phyloP scores from a whole-genome alignment of 2,888 invertebrate genomes.

The Mamestra brassicae region DNA sequence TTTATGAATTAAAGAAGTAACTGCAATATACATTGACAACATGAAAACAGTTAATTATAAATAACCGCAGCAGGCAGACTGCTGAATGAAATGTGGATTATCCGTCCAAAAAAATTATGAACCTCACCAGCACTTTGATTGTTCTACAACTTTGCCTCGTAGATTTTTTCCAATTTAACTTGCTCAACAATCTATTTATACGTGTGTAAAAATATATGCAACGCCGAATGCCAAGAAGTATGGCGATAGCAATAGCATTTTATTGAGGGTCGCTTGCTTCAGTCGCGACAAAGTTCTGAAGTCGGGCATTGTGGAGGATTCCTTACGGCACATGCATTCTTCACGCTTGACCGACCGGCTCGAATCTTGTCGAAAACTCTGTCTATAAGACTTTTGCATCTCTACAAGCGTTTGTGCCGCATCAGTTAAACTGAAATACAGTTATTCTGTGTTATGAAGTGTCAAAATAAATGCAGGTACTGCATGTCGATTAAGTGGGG shows the following conservation, averaged over 20 bases:
- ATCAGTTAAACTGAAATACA: slow-evolving; percentile 28
- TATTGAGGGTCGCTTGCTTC: slow-evolving; percentile 73
- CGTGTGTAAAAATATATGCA: slow-evolving; percentile 77
- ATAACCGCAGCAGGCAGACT: no score
- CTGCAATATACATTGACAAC: background rate
- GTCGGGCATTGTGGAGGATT: slow-evolving; percentile 75
- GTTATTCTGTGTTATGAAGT: slow-evolving; percentile 9
- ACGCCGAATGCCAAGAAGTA: slow-evolving; percentile 66
- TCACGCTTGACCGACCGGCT: slow-evolving; percentile 73
- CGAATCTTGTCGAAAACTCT: slow-evolving; percentile 58
- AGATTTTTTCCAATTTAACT: slow-evolving; percentile 65
- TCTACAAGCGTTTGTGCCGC: slow-evolving; percentile 41
- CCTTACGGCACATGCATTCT: slow-evolving; percentile 76
- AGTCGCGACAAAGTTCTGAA: slow-evolving; percentile 65
- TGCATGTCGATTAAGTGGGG: slow-evolving; percentile 1
- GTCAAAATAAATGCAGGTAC: background rate
- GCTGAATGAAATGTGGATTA: slow-evolving; percentile 18
- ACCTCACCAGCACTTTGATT: slow-evolving; percentile 9
- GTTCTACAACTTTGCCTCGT: slow-evolving; percentile 15
- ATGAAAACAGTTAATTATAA: background rate
- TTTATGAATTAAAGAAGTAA: no score
- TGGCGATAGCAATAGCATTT: slow-evolving; percentile 75
- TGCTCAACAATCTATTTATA: slow-evolving; percentile 69
- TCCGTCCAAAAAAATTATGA: background rate
- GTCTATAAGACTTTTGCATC: slow-evolving; percentile 51